Evolutionary conservation across 2,888 invertebrate species (phyloP), one percentile per base, ranked within the genome.

Genomic region (Synanthedon andrenaeformis): DNA sequence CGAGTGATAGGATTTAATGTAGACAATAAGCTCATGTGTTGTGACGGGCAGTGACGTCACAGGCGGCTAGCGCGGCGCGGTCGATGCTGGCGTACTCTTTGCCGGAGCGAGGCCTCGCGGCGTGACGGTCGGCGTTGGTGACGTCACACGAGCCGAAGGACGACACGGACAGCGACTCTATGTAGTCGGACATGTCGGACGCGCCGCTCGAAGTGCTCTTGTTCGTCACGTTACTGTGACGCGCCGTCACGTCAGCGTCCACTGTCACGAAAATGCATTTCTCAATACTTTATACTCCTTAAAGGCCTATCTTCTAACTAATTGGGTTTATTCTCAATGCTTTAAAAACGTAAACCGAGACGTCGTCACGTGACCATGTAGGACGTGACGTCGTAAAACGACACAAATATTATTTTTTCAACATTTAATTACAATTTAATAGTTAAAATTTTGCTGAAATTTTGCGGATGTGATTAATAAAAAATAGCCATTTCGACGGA

Each of bases 131-230:
- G 52, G 89, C 89, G 35, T 35, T 35, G 14, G 89, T 83, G 23
- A 85, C 89, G 66, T 91, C 92, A 55, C 89, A 90, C 4, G 92
- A 92, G 59, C 91, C 91, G 66, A 91, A 89, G 0, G 92, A 93
- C 2, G 92, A 92, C 17, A 92, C 86, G 0, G 92, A 92, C 23
- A 92, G 80, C 0, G 92, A 92, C 72, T 93, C 92, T 75, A 92
- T 91, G 78, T 92, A 93, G 83, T 93, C 93, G 0, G 92, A 92
- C 71, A 92, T 92, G 70, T 93, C 93, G 4, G 92, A 93, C 1
- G 92, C 92, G 4, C 92, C 92, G 64, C 91, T 92, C 54, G 92
- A 92, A 0, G 91, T 90, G 63, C 91, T 91, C 61, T 89, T 85
- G 53, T 84, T 90, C 56, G 90, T 91, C 63, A 90, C 78, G 57